phyloP scores from a whole-genome alignment of 2,797 vertebrate genomes.

The Telmatherina bonti region DNA sequence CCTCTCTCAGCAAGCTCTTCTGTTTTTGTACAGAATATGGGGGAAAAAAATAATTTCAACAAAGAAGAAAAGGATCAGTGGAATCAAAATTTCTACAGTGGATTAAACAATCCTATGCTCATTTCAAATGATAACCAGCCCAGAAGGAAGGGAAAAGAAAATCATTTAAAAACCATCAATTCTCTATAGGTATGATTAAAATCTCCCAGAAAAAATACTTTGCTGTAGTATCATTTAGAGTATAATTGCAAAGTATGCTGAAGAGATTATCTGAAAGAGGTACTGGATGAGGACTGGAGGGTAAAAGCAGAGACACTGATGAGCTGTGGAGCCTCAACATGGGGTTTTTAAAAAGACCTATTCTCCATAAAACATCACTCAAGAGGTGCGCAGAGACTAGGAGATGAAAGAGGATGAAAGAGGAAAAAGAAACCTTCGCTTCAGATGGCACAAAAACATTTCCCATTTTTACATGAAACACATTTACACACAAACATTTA shows the following conservation, averaged over 20 bases:
- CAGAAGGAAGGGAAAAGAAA: conserved; percentile 2
- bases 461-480: conserved; percentile 11
- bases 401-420: too few species aligned
- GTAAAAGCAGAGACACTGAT: conserved; percentile 51
- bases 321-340: conserved; percentile 36
- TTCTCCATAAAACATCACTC: conserved; percentile 29
- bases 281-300: conserved; percentile 58
- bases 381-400: conserved; percentile 29
- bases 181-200: conserved; percentile 68
- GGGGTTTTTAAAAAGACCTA: conserved; percentile 18
- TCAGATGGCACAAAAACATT: conserved; percentile 33
- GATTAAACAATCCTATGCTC: conserved; percentile 63
- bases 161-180: conserved; percentile 51
- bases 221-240: conserved; percentile 58
- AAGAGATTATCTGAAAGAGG: conserved; percentile 61
- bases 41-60: conserved; percentile 23
- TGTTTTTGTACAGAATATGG: conserved; percentile 48
- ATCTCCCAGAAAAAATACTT: conserved; percentile 65
- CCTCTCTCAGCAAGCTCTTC: conserved; percentile 68
- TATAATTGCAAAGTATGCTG: conserved; percentile 57
- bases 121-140: conserved; percentile 63
- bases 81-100: conserved; percentile 58
- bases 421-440: conserved; percentile 31
- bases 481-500: not conserved
- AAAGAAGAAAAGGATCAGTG: conserved; percentile 27